phyloP scores from a whole-genome alignment of 2,797 vertebrate species.

The Platalea minor region DNA sequence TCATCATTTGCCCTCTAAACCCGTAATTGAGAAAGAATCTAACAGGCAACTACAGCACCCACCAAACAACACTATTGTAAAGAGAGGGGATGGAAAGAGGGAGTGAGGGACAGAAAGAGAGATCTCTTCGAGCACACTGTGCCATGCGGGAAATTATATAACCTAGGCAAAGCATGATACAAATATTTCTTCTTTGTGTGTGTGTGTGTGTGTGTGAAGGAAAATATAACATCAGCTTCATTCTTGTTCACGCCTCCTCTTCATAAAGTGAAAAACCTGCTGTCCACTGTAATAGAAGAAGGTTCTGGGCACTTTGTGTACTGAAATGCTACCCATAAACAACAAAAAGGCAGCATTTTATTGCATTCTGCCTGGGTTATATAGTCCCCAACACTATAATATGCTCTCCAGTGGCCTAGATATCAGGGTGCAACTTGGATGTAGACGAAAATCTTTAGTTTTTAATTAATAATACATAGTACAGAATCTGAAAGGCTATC shows the following conservation, averaged over 20 bases:
- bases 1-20: neutral
- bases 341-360: neutral
- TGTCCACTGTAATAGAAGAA: neutral
- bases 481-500: constrained; percentile 65
- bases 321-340: neutral
- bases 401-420: constrained; percentile 44
- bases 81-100: neutral
- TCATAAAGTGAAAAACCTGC: neutral
- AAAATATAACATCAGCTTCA: neutral
- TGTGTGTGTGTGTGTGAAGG: neutral
- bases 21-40: neutral
- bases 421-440: constrained; percentile 45
- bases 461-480: constrained; percentile 78
- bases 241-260: neutral
- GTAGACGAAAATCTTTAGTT: constrained; percentile 66
- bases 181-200: neutral
- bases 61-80: neutral
- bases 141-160: neutral
- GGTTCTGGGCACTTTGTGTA: neutral
- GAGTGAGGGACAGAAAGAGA: neutral
- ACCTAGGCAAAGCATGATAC: neutral
- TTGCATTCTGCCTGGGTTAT: neutral
- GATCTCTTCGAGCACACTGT: neutral
- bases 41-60: neutral
- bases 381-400: constrained; percentile 1